Evolutionary conservation across 2,113 vertebrate genomes (phyloP).

Genomic region (Nymphicus hollandicus): DNA sequence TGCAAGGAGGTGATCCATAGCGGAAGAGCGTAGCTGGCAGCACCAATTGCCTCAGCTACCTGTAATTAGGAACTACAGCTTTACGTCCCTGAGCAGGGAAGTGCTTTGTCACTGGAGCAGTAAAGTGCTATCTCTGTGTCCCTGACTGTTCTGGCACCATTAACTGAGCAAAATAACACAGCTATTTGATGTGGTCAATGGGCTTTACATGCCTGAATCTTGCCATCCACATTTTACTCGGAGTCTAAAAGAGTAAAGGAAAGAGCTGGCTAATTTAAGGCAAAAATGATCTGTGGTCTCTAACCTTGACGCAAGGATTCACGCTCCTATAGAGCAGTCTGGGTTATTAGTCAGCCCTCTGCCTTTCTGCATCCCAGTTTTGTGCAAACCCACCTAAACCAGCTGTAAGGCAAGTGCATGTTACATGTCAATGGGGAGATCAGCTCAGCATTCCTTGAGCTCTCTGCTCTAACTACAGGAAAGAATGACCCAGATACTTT

Average conservation of each 20-base stretch:
- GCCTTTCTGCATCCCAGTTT: not conserved
- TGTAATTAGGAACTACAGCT: not conserved
- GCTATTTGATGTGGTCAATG: not conserved
- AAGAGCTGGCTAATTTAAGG: not conserved
- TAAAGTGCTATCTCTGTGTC: not conserved
- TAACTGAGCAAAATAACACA: not conserved
- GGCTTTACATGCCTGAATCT: not conserved
- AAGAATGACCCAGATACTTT: not conserved
- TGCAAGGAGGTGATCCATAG: not conserved
- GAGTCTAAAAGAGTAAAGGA: not conserved
- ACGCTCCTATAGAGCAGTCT: rapidly evolving
- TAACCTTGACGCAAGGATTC: not conserved
- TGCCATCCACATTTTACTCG: not conserved
- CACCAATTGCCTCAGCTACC: not conserved
- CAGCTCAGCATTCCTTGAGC: not conserved
- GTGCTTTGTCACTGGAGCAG: not conserved
- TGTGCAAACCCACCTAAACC: not conserved
- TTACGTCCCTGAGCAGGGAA: not conserved
- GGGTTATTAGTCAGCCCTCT: not conserved
- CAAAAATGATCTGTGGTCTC: too few relatives aligned
- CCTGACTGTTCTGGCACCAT: not conserved
- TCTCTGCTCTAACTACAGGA: not conserved
- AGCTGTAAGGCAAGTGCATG: not conserved
- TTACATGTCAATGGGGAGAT: rapidly evolving
- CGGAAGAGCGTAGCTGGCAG: not conserved